Evolutionary conservation across 2,113 vertebrate genomes (phyloP).

Genomic region (Neofelis nebulosa): DNA sequence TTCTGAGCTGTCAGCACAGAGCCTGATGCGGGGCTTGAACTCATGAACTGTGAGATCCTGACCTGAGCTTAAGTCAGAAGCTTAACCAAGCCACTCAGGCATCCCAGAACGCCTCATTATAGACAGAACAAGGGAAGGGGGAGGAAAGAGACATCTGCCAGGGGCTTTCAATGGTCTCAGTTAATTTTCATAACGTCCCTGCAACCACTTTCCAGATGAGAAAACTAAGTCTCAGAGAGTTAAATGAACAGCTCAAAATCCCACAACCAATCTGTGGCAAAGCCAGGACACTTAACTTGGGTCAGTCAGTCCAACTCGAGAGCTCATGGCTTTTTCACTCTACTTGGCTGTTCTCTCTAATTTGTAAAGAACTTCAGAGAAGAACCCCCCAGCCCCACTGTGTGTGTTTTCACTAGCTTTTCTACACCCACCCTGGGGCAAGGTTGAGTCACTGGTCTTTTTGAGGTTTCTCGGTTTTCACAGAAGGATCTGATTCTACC

Average conservation of each 20-base stretch:
- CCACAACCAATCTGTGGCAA: background rate
- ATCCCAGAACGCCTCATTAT: background rate
- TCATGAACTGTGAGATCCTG: too few species aligned
- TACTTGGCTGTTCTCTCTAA: background rate
- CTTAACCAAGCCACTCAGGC: too few species aligned
- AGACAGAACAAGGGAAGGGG: background rate
- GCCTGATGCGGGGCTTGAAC: too few species aligned
- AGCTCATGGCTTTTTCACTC: background rate
- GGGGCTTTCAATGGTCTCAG: background rate
- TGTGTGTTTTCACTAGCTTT: background rate
- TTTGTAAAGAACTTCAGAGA: background rate
- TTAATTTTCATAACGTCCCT: background rate
- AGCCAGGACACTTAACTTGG: background rate
- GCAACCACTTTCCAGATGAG: slow-evolving; percentile 30
- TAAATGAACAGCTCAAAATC: background rate
- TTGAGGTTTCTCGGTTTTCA: background rate
- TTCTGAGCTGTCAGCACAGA: too few species aligned
- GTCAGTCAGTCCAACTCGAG: background rate
- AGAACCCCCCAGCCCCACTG: background rate
- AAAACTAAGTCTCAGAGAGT: slow-evolving; percentile 2
- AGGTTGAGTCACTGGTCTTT: background rate
- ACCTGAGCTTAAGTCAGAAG: too few species aligned
- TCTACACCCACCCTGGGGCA: background rate
- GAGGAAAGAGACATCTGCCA: background rate
- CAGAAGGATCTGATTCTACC: background rate